These are phyloP conservation scores for Pachypanchax playfairii DNA, from an alignment of 2,113 vertebrate species.

Conservation along the genomic window DNA sequence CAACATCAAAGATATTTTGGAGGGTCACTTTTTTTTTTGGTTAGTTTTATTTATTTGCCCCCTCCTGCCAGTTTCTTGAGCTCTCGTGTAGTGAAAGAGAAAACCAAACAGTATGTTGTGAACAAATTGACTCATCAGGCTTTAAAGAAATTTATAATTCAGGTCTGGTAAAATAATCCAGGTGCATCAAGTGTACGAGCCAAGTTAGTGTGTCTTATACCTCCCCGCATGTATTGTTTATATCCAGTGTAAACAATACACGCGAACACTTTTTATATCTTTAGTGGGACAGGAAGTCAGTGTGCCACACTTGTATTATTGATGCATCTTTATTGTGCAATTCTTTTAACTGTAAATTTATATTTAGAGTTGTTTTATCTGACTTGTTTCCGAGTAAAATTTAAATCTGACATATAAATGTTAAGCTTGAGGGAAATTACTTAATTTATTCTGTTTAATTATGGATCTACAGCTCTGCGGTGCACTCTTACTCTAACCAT, in stretches of 20 bases:
- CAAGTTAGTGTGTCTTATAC: conserved; percentile 8
- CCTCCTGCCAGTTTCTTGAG: not conserved
- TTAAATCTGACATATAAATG: conserved; percentile 4
- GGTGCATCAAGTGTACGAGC: conserved; percentile 12
- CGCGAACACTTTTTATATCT: not conserved
- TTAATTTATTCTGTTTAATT: conserved; percentile 42
- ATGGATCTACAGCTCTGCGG: conserved; percentile 26
- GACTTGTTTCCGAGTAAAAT: conserved; percentile 7
- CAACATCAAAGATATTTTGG: conserved; percentile 35
- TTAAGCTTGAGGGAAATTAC: conserved; percentile 8
- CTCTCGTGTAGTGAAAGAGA: conserved; percentile 11
- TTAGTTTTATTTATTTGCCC: no score
- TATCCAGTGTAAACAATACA: not conserved
- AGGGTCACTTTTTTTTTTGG: no score
- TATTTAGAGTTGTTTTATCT: no score
- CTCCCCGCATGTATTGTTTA: conserved; percentile 18
- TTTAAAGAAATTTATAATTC: conserved; percentile 20
- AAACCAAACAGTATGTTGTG: conserved; percentile 1
- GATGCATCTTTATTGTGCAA: no score
- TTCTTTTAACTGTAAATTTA: no score
- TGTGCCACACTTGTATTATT: not conserved
- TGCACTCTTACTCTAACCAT: conserved; percentile 34
- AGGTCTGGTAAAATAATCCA: conserved; percentile 26
- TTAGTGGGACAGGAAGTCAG: not conserved
- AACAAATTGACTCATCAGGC: conserved; percentile 9